These are phyloP conservation scores for Ceriagrion tenellum DNA, from an alignment of 2,888 invertebrate species.

Conservation along the genomic window DNA sequence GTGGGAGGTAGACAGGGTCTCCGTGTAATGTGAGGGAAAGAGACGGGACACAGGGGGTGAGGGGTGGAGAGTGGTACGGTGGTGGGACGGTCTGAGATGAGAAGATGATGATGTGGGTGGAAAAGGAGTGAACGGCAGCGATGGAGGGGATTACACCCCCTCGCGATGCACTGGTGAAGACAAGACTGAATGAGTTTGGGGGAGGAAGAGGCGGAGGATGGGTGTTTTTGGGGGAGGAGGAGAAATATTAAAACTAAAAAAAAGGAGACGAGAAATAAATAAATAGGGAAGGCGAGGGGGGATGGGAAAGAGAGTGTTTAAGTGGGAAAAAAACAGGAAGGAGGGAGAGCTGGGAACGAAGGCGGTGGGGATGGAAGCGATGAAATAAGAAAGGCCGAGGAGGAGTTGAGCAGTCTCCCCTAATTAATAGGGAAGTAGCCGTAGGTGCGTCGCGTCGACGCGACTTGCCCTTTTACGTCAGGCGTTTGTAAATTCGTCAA, in stretches of 20 bases:
- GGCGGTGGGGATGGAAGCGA: not conserved
- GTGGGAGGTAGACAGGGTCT: not conserved
- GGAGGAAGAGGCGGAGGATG: constrained; percentile 1
- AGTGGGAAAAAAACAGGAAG: not conserved
- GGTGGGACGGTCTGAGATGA: not conserved
- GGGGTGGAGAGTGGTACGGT: not conserved
- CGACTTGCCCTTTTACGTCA: not conserved
- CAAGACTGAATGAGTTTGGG: constrained; percentile 3
- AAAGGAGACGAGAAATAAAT: not conserved
- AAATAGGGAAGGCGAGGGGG: not conserved
- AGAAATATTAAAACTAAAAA: too few relatives aligned
- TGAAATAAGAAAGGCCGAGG: not conserved
- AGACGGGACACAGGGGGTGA: not conserved
- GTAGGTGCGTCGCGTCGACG: not conserved
- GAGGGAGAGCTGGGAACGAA: not conserved
- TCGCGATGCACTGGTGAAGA: constrained; percentile 26
- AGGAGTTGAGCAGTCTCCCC: not conserved
- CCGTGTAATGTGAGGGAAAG: not conserved
- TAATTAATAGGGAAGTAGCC: not conserved
- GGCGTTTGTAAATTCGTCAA: not conserved
- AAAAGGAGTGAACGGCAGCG: not conserved
- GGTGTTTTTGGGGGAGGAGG: not conserved
- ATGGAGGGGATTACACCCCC: constrained; percentile 15
- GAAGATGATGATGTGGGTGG: constrained; percentile 24
- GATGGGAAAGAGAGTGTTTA: not conserved